Conservation (phyloP, 2,888 invertebrate genomes). For the Lithophane semibrunnea region DNA sequence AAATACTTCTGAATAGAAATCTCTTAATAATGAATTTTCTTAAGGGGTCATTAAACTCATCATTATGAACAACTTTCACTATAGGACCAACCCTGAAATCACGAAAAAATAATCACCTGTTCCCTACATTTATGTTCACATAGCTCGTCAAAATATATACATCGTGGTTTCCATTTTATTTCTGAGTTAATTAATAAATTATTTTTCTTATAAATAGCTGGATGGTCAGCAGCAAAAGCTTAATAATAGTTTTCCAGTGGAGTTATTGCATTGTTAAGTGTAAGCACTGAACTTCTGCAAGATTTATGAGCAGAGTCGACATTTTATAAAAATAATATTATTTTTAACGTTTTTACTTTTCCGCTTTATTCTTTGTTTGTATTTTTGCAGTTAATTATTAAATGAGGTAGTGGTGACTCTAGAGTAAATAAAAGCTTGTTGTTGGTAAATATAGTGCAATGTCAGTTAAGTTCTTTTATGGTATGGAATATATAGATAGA, state of each 20-base stretch:
- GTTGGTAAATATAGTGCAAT: not conserved
- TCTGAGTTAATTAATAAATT: conserved; percentile 34
- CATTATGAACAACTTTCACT: no score
- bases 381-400: not conserved
- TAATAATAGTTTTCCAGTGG: conserved; percentile 32
- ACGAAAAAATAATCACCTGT: no score
- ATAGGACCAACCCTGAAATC: no score
- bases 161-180: not conserved
- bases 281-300: conserved; percentile 20
- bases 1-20: not conserved
- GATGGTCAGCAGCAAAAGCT: conserved; percentile 18
- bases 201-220: conserved; percentile 36
- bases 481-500: not conserved
- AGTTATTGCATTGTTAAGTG: conserved; percentile 44
- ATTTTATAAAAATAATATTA: conserved; percentile 2
- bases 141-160: no score
- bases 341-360: conserved; percentile 1
- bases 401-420: not conserved
- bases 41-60: no score
- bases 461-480: no score
- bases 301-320: conserved; percentile 33
- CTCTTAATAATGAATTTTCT: not conserved
- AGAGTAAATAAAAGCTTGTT: not conserved
- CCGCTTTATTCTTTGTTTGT: conserved; percentile 6
- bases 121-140: no score